Percentiles rank a stretch among this genome's conserved stretches.
phyloP scores from a whole-genome alignment of 1,140 invertebrate species.

The Drosophila obscura region DNA sequence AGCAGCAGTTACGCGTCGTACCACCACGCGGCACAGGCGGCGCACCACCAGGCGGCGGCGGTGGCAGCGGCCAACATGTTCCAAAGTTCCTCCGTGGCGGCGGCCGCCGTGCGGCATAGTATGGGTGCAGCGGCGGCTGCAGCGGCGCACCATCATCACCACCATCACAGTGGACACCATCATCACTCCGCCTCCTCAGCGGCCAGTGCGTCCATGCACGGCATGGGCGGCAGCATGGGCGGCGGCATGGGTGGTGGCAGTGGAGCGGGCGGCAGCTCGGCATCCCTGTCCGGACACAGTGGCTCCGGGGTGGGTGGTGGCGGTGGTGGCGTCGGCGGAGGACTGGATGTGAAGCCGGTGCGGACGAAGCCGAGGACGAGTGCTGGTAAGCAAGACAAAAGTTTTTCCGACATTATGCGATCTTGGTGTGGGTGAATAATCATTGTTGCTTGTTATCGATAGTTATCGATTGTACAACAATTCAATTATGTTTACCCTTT shows the following conservation, averaged over 20 bases:
- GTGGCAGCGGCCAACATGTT: conserved; percentile 79
- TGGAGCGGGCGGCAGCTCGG: conserved; percentile 30
- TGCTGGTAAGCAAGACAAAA: conserved; percentile 84
- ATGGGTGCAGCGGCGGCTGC: conserved; percentile 68
- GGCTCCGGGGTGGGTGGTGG: conserved; percentile 21
- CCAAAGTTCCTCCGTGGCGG: conserved; percentile 80
- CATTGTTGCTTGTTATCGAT: conserved; percentile 59
- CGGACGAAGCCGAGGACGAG: conserved; percentile 83
- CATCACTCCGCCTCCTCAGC: conserved; percentile 51
- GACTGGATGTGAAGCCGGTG: conserved; percentile 77
- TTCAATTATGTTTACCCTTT: conserved; percentile 51
- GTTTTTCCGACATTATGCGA: conserved; percentile 56
- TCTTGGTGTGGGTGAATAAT: conserved; percentile 83
- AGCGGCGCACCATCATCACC: conserved; percentile 73
- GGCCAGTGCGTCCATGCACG: conserved; percentile 37
- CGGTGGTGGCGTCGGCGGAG: conserved; percentile 23
- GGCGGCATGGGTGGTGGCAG: conserved; percentile 35
- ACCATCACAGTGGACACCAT: conserved; percentile 62
- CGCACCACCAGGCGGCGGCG: conserved; percentile 75
- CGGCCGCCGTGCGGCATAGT: conserved; percentile 75
- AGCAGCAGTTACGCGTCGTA: conserved; percentile 77
- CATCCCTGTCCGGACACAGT: conserved; percentile 40
- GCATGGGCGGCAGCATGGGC: conserved; percentile 52
- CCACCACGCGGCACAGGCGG: conserved; percentile 67
- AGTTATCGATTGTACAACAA: conserved; percentile 43